phyloP scores from a whole-genome alignment of 2,113 vertebrate genomes.

The Globicephala melas region DNA sequence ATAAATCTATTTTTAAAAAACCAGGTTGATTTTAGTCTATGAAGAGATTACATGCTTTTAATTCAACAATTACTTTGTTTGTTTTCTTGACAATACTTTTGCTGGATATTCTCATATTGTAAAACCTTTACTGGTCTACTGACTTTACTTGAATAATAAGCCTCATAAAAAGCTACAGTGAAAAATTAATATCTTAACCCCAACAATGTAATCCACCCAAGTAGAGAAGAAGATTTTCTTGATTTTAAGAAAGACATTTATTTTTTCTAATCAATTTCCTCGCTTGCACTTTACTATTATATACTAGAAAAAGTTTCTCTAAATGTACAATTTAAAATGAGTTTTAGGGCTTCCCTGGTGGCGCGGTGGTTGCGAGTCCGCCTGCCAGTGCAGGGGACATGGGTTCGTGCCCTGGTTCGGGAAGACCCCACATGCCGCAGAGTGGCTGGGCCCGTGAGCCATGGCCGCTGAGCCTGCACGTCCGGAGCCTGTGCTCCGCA shows the following conservation, averaged over 20 bases:
- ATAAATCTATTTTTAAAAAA: not conserved
- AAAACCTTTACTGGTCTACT: not conserved
- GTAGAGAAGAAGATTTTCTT: not conserved
- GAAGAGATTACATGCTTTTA: not conserved
- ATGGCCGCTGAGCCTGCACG: too few relatives aligned
- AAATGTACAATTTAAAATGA: conserved; percentile 8
- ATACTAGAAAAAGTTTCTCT: not conserved
- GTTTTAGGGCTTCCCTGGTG: not conserved
- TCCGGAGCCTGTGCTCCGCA: too few relatives aligned
- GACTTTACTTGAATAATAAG: conserved; percentile 32
- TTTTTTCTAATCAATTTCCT: conserved; percentile 25
- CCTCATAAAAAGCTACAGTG: not conserved
- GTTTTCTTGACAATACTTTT: not conserved
- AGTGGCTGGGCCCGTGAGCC: too few relatives aligned
- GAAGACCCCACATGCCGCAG: too few relatives aligned
- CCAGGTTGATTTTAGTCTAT: not conserved
- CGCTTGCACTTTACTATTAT: not conserved
- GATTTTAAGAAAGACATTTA: conserved; percentile 14
- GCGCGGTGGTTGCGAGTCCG: too few relatives aligned
- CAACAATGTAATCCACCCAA: not conserved
- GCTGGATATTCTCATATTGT: not conserved
- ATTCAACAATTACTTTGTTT: not conserved
- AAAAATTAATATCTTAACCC: conserved; percentile 33
- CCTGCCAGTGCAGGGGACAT: too few relatives aligned
- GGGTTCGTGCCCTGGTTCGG: too few relatives aligned